Base-by-base conservation (phyloP, 1,140 invertebrate species). In the Catajapyx aquilonaris region DNA sequence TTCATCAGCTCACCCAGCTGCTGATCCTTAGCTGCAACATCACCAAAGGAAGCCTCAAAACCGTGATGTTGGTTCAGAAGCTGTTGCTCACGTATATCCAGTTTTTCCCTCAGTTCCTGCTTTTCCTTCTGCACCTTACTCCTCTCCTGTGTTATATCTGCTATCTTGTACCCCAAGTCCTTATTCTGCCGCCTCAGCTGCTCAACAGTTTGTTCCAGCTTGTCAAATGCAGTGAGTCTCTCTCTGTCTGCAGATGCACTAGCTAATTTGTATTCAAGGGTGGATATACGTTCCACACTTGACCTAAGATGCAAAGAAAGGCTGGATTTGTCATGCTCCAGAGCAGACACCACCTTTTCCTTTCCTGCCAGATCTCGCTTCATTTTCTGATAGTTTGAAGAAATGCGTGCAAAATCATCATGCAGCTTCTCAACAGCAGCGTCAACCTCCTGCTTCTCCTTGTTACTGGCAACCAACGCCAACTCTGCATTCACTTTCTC, bases 391-490 rank as follows among this genome's bases (percentile, higher is more conserved):
- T 61, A 61, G 46, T 52, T 59, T 37, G 43, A 48, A 31, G 60
- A 54, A 13, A 61, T 50, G 39, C 55, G 56, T n/a, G 49, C 45
- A 46, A 62, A 51, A 46, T 62, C 53, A 22, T 44, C 46, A 39
- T 54, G 54, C 17, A 64, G 44, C 4, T 46, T 44, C 32, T 52
- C 49, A 11, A 62, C 38, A 5, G 53, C 53, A 19, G 48, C 47
- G 45, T 62, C 54, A 25, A 64, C 48, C 34, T 51, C 48, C 16
- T 45, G 41, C 37, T 63, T 64, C 37, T 64, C 61, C 41, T 55
- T 48, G 39, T 52, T 46, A 7, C 54, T 56, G 22, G 58, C 44
- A 16, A 50, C 47, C 13, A 63, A 44, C 19, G 54, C 50, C 25
- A 52, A 41, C 42, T 53, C 49, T 13, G 46, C 25, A 4, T 46